Base-by-base conservation (phyloP, 2,888 invertebrate species). In the Augiades crinisus region DNA sequence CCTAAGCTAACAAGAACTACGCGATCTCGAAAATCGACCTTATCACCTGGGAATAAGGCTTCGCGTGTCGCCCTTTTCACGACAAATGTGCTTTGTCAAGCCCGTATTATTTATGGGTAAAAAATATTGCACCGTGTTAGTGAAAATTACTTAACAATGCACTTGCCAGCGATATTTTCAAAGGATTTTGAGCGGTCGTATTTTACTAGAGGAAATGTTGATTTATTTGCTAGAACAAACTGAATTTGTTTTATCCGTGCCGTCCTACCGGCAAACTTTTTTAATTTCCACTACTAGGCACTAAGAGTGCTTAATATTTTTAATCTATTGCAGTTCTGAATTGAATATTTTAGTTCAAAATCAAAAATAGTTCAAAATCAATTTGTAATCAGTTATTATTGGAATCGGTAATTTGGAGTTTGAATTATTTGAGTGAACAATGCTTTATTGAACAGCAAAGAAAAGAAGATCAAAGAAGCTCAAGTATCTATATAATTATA, bases 21-120 rank as follows among this genome's bases (percentile, higher is more conserved):
- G 34, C 59, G 47, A 61, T 53, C 57, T 60, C 57, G 58, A 60
- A 55, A 59, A 61, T 60, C 56, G 63, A 61, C 63, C 31, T 40
- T 57, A 51, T 27, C 0, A 0, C 16, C 7, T 7, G 0, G 3
- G 0, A 3, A 16, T 55, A 55, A 30, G 17, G 30, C 36, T 24
- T 33, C 12, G 47, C 47, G 47, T 40, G 47, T 33, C 40, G 38
- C 37, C 43, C 30, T 37, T 22, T 37, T 13, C 31, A 22, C 31
- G 31, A 47, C 47, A 47, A 49, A 40, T 40, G 47, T 17, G 31
- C 47, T 40, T 49, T 49, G 47, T 49, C 47, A 49, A 49, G 16
- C n/a, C 30, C 17, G 40, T 14, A 40, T 49, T 49, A 47, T 47
- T 47, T 47, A 49, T 49, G 47, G 47, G 22, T 14, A 40, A 49